Evolutionary conservation across 2,888 invertebrate species (phyloP), one percentile per base, ranked within the genome.

Genomic region (Fabriciana adippe): DNA sequence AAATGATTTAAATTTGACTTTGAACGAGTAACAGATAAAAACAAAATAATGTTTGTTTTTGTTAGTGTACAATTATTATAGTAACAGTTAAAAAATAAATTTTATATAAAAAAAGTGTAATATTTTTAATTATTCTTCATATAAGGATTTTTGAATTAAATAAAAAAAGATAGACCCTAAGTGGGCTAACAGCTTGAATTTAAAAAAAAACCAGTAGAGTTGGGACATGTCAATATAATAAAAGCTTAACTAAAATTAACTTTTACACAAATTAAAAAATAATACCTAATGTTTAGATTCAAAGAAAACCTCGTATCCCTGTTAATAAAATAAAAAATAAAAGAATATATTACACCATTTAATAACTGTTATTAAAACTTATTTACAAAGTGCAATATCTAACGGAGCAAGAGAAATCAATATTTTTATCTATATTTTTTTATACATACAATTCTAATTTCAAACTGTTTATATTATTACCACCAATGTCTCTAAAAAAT

Each of bases 301-400:
- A 59, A 59, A 48, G 48, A 59, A 59, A 59, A 59, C 59, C 48
- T 59, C 59, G 26, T 48, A 48, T 59, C 59, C 59, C 59, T 16
- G 26, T 48, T 59, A 59, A 59, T 31, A 31, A 47, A 48, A 35
- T 11, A 41, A 35, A 35, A 6, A 35, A 35, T 35, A 59, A 31
- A 48, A 59, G 26, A 59, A 59, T 59, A 59, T 59, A 59, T 59
- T 59, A 59, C 59, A 59, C n/a, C 59, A 59, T 31, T 55, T 55
- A 1, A 21, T 11, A 55, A 55, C 18, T n/a, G n/a, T 26, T 26
- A 59, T 59, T 26, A 48, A 56, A 56, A 18, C 31, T 48, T 59
- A 59, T 59, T 48, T 59, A 59, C 59, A 59, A 57, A 31, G 59
- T 31, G 16, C 47, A 59, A 31, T 59, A 59, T 31, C 48, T 47